A percentile compares a stretch with the other conserved stretches of the same genome.
These are phyloP conservation scores for Trachelipus rathkii DNA, from an alignment of 1,140 invertebrate species.

Conservation along the genomic window DNA sequence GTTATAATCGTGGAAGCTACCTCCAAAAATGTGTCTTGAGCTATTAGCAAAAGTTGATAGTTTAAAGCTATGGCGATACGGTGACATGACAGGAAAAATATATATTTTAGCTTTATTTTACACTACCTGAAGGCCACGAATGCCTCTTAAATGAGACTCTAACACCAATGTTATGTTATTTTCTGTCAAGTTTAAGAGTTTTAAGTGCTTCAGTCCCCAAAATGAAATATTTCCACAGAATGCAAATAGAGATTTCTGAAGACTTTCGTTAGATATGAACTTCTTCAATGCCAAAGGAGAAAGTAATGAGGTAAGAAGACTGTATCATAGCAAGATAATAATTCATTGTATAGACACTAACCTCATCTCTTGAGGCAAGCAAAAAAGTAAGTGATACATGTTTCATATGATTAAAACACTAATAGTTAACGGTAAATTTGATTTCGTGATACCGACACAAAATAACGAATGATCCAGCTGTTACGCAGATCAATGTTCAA, in stretches of 20 bases:
- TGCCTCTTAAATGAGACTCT: constrained; percentile 51
- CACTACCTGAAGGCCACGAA: constrained; percentile 49
- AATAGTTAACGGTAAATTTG: no score
- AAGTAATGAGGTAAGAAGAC: constrained; percentile 39
- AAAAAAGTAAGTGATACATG: no score
- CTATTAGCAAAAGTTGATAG: not conserved
- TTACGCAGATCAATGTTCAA: no score
- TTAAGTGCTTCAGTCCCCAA: constrained; percentile 65
- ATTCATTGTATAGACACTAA: no score
- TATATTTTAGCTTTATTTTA: not conserved
- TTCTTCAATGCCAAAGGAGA: constrained; percentile 57
- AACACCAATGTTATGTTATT: constrained; percentile 69
- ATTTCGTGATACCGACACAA: no score
- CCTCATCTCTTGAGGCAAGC: no score
- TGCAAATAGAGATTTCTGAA: constrained; percentile 72
- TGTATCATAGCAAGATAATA: no score
- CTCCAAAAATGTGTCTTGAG: not conserved
- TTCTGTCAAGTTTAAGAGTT: constrained; percentile 65
- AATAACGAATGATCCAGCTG: no score
- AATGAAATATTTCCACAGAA: constrained; percentile 73
- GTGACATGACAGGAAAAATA: not conserved
- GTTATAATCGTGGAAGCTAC: not conserved
- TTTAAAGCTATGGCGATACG: not conserved
- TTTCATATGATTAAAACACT: no score
- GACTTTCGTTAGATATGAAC: constrained; percentile 69